Conservation (phyloP, 2,113 vertebrate species). For the Apteryx owenii region DNA sequence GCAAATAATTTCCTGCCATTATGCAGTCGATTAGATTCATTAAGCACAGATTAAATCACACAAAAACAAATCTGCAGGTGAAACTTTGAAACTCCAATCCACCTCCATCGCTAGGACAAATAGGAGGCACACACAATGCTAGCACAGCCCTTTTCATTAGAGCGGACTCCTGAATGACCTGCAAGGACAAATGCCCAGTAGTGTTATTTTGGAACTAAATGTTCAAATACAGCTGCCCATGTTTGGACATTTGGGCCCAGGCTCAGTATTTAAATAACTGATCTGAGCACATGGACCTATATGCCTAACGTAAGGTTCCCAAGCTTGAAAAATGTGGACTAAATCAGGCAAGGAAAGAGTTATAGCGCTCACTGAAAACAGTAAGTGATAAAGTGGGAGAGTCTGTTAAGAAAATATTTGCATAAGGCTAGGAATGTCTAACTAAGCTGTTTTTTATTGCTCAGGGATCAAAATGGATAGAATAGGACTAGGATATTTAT, state of each 20-base stretch:
- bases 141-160: background rate
- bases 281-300: background rate
- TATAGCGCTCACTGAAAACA: slow-evolving; percentile 20
- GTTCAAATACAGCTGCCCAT: background rate
- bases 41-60: slow-evolving; percentile 11
- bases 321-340: slow-evolving; percentile 4
- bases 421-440: slow-evolving; percentile 35
- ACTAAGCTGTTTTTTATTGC: slow-evolving; percentile 49
- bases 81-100: background rate
- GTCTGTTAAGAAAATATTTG: slow-evolving; percentile 44
- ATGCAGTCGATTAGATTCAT: slow-evolving; percentile 26
- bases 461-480: slow-evolving; percentile 23
- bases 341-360: background rate
- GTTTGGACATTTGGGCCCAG: background rate
- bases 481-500: slow-evolving; percentile 25
- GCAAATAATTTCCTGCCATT: slow-evolving; percentile 3
- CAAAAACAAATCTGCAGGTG: background rate
- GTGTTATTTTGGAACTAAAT: background rate
- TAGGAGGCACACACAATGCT: background rate
- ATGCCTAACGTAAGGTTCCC: background rate
- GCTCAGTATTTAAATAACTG: slow-evolving; percentile 26
- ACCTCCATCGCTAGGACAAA: background rate
- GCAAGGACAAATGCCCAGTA: background rate
- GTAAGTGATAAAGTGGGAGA: slow-evolving; percentile 12
- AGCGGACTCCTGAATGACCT: background rate